Evolutionary conservation across 2,113 vertebrate genomes (phyloP), one percentile per base, ranked within the genome.

Genomic region (Syngnathus scovelli): DNA sequence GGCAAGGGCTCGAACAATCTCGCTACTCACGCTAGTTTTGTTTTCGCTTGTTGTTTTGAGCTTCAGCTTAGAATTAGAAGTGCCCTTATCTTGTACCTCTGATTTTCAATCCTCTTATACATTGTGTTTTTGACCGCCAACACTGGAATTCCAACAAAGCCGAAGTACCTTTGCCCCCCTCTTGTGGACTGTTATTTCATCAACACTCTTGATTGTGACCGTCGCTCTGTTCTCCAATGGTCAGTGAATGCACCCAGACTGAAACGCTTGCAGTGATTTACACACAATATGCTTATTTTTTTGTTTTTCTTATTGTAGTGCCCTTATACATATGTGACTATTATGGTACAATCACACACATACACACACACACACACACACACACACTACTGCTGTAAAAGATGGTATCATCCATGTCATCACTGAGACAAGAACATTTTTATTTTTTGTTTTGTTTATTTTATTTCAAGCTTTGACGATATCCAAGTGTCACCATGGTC

Each of bases 391-490:
- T 93, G 87, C 86, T 89, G 88, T 87, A 91, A 90, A 86, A 92
- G 90, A 91, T 88, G 75, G 75, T 67, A 65, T 69, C 75, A 73
- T 76, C 89, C 90, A 86, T 93, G 92, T 94, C 93, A 94, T 93
- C 93, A 92, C 93, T 93, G 90, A 94, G 90, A 89, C 70, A 77
- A 90, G 88, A 87, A 83, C 88, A 89, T 89, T 75, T 72, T 79
- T 33, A 33, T 33, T 33, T 33, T 3, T 33, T 2, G 2, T 79
- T 90, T 93, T 92, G 92, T 90, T 4, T 7, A 86, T 91, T 92
- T 81, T 81, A 90, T 92, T 93, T 93, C 86, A 91, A 90, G 93
- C 92, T 93, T 93, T 51, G 92, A 93, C 90, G 88, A 93, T 88
- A 89, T 92, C 88, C 89, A 89, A 87, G 90, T 92, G 93, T 98